Conservation (phyloP, 2,113 vertebrate species). For the Corydoras maculifer region DNA sequence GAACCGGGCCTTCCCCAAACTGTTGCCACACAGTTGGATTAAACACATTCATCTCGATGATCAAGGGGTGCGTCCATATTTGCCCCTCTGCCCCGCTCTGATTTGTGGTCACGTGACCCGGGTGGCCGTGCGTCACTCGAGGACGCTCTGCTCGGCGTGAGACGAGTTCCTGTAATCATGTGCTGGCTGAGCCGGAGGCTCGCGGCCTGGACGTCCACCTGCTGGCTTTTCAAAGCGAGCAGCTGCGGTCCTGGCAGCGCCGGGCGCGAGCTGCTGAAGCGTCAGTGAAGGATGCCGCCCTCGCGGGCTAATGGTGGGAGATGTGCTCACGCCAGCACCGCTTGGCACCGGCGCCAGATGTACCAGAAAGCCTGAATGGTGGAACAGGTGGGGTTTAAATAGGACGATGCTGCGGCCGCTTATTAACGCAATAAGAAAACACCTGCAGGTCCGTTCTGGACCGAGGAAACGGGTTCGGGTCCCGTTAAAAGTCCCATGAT, state of each 20-base stretch:
- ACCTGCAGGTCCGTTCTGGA: constrained; percentile 18
- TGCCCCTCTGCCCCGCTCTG: no score
- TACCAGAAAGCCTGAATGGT: constrained; percentile 47
- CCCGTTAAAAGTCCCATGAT: no score
- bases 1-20: no score
- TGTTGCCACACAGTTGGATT: no score
- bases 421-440: constrained; percentile 10
- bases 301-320: constrained; percentile 54
- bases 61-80: no score
- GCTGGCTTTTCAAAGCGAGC: constrained; percentile 44
- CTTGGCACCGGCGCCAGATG: constrained; percentile 34
- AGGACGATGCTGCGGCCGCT: constrained; percentile 6
- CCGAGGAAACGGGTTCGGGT: no score
- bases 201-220: constrained; percentile 35
- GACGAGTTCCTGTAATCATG: constrained; percentile 24
- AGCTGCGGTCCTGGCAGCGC: constrained; percentile 51
- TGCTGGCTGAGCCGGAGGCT: not conserved
- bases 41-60: no score
- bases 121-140: not conserved
- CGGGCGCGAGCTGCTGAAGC: constrained; percentile 43
- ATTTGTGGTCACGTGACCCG: no score
- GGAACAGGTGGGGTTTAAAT: constrained; percentile 50
- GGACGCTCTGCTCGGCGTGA: not conserved
- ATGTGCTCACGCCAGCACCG: constrained; percentile 44
- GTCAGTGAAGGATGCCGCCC: constrained; percentile 41